Base-by-base conservation (phyloP, 2,797 vertebrate genomes). In the Choloepus didactylus region DNA sequence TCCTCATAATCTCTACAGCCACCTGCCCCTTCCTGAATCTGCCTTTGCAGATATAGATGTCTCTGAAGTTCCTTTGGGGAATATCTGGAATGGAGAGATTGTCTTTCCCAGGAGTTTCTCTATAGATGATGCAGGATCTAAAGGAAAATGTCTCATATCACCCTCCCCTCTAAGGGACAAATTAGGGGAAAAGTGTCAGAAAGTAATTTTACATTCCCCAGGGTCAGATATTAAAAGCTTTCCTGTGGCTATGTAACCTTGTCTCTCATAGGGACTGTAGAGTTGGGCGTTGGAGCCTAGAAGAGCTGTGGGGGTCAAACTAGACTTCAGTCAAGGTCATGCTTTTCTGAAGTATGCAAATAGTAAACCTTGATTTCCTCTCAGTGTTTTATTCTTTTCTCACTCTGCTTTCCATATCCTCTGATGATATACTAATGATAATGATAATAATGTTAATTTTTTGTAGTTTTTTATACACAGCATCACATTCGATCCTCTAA, bases 141-240 rank as follows among this genome's bases (percentile, higher is more conserved):
- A 54, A 93, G 56, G 12, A 73, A 94, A 60, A 77, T n/a, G 0
- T 4, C 21, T 1, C 9, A 75, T 44, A 31, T 75, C 10, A 18
- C 1, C 44, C 51, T 89, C 16, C 2, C 38, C 82, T 91, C 91
- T 88, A 59, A 88, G 94, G 96, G 64, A 75, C 14, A 87, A 91
- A 96, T 97, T 95, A 97, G 8, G 41, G 16, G 19, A 27, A 89
- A 89, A 59, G 1, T 29, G 7, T 49, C 27, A 67, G 9, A 19
- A 14, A 27, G 23, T 38, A 92, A 94, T 92, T 80, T 80, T 5
- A 46, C 4, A 56, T 76, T 81, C 92, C 81, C 67, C 35, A 64
- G 67, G 41, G 49, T 35, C 23, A 49, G 3, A 8, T 56, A 14
- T 49, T 31, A 31, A 51, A 62, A 25, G 9, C 4, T 80, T 87